These are phyloP conservation scores for Eurystomus gularis DNA, from an alignment of 2,113 vertebrate species.

Conservation along the genomic window DNA sequence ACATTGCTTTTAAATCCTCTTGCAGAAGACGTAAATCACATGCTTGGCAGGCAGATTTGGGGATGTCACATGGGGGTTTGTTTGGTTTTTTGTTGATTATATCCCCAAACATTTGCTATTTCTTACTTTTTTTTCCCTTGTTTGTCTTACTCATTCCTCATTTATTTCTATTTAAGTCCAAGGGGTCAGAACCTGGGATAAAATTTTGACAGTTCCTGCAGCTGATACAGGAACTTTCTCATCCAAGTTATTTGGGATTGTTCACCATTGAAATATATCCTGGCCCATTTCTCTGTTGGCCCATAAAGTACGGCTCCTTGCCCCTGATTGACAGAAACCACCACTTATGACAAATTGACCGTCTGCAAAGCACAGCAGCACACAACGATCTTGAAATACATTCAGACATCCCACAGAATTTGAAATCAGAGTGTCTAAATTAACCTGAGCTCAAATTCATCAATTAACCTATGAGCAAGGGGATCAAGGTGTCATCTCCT, in stretches of 20 bases:
- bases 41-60: conserved; percentile 21
- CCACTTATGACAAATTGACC: background rate
- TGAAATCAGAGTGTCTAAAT: background rate
- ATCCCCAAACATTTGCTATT: conserved; percentile 46
- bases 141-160: conserved; percentile 53
- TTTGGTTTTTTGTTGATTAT: conserved; percentile 30
- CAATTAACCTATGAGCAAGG: background rate
- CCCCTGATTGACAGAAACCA: conserved; percentile 22
- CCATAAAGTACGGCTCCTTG: background rate
- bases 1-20: conserved; percentile 22
- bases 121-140: conserved; percentile 25
- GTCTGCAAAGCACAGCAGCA: background rate
- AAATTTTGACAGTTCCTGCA: conserved; percentile 47
- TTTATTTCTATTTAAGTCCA: conserved; percentile 61
- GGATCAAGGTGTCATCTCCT: background rate
- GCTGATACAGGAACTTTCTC: conserved; percentile 41
- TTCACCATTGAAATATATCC: conserved; percentile 32
- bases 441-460: background rate
- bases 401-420: background rate
- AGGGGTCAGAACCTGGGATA: conserved; percentile 35
- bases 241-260: conserved; percentile 32
- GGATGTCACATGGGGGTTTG: conserved; percentile 11
- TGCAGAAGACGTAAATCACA: conserved; percentile 31
- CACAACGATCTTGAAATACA: background rate
- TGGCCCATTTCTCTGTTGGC: conserved; percentile 16